Base-by-base conservation (phyloP, 2,888 invertebrate genomes). In the Pandemis heparana region DNA sequence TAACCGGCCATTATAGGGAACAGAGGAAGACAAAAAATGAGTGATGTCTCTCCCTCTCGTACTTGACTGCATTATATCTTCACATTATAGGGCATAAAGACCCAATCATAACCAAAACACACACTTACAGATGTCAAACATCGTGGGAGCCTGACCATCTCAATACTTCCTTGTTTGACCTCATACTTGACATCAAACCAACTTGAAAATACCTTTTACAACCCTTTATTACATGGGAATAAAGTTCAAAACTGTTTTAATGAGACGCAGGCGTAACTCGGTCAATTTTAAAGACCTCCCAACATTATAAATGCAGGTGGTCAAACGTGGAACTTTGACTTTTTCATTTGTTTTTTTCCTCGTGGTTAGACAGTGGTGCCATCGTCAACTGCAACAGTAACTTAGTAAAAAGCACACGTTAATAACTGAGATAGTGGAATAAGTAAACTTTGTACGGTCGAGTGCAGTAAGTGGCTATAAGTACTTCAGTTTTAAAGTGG, bases 121-220 rank as follows among this genome's bases (percentile, higher is more conserved):
- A 65, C 62, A 39, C 64, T 71, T 64, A 46, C 73, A 72, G 62
- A 77, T 77, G 81, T 85, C 83, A 83, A 81, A 76, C 78, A 78
- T 86, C 91, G 91, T 91, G 91, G 91, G 91, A 91, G 87, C 90
- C 87, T 90, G 89, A 89, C 89, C 89, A 88, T 82, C 89, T 88
- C 90, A 91, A 90, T 85, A 82, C 75, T 65, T 79, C 85, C 81
- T 84, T 86, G 82, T 89, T 84, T 87, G 83, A 81, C 85, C 84
- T 82, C 77, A 74, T 78, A 73, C 72, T 75, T 75, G 60, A 76
- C 62, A 63, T 43, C 82, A 78, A 83, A 75, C 78, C 32, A 71
- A 62, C 73, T 66, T 46, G 43, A 41, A 9, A 32, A 43, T 59
- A 10, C 70, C 32, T 53, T 46, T 18, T 5, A 10, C 18, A 38